phyloP scores from a whole-genome alignment of 2,797 vertebrate genomes.

The Zalophus californianus region DNA sequence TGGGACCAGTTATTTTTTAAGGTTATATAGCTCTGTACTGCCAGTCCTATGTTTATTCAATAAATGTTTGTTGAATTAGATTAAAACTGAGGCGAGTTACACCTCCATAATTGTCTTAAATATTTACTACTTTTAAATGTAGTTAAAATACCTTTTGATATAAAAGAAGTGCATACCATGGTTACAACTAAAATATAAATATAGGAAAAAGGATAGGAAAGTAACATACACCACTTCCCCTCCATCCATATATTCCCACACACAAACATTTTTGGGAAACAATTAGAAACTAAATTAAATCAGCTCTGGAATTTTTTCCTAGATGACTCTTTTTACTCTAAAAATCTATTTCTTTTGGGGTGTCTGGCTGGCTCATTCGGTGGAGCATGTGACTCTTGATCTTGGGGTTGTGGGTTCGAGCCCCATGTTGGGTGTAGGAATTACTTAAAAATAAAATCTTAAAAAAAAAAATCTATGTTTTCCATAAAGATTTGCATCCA shows the following conservation, averaged over 20 bases:
- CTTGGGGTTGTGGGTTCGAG: background rate
- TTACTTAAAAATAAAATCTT: background rate
- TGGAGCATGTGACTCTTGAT: background rate
- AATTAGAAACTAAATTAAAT: slow-evolving; percentile 9
- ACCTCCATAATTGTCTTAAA: slow-evolving; percentile 17
- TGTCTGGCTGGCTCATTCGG: background rate
- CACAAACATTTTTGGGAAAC: background rate
- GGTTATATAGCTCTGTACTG: background rate
- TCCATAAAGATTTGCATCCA: background rate
- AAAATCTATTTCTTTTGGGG: background rate
- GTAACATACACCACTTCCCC: background rate
- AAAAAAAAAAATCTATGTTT: background rate
- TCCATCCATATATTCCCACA: background rate
- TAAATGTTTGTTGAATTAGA: background rate
- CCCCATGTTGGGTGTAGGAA: background rate
- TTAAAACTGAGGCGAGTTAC: slow-evolving; percentile 24
- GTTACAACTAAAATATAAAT: background rate
- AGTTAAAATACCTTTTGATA: background rate
- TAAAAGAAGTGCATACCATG: background rate
- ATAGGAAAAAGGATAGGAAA: background rate
- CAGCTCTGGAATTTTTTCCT: background rate
- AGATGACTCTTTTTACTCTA: background rate
- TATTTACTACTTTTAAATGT: slow-evolving; percentile 39
- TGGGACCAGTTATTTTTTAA: background rate
- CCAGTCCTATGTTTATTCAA: background rate